Evolutionary conservation across 2,797 vertebrate genomes (phyloP), one percentile per base, ranked within the genome.

Genomic region (Harpagifer antarcticus): DNA sequence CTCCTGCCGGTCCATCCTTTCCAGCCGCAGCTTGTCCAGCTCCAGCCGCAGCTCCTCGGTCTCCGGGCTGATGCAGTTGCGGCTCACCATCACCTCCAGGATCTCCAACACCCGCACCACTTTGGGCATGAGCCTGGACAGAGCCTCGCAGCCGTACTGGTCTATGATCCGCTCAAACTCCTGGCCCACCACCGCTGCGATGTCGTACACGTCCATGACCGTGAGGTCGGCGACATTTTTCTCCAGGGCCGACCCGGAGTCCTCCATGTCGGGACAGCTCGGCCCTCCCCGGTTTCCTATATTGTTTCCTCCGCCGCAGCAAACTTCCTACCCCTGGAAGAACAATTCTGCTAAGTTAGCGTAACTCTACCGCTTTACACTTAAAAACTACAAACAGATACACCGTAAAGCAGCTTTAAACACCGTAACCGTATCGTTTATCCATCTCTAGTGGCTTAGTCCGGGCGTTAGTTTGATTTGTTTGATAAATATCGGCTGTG

Each of bases 141-240:
- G 96, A 84, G 96, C 95, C 94, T 98, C 97, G 91, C 97, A 97
- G 90, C 98, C 98, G 88, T 98, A 95, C 93, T 96, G 96, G 60
- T 99, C 98, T 52, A 99, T 97, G 82, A 99, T 96, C 73, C 97
- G 93, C 95, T 99, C 98, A 78, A 99, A 99, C 96, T 99, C 98
- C 89, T 99, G 98, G 67, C 98, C 98, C 92, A 99, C 97, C 76
- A 96, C 95, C 53, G 98, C 97, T 58, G 98, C 98, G 84, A 99
- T 98, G 89, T 99, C 97, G 79, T 99, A 99, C 72, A 99, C 98
- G 91, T 99, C 98, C 97, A 98, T 99, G 67, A 99, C 98, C 13
- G 97, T 99, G 86, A 99, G 95, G 89, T 99, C 98, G 11, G 96
- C 95, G 92, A 96, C 97, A 84, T 97, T 97, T 89, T 99, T 99